Base-by-base conservation (phyloP, 2,113 vertebrate genomes). In the Nyctibius bracteatus region DNA sequence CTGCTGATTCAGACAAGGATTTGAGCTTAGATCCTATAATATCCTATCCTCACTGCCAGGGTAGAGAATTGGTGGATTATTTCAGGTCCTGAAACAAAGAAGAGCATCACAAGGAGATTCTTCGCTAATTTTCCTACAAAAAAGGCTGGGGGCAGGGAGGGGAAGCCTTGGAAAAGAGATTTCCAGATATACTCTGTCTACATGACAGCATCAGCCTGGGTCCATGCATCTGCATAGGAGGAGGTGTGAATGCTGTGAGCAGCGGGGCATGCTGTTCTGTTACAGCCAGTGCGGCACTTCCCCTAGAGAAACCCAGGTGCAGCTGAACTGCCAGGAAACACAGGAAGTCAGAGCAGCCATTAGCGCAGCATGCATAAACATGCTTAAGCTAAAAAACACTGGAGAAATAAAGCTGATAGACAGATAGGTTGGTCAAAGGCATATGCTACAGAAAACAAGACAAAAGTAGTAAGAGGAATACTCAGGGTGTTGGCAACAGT, bases 201-300 rank as follows among this genome's bases (percentile, higher is more conserved):
- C 5, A 9, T 8, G 12, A 31, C 17, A 75, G 21, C 33, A 31
- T n/a, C 19, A 46, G 17, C n/a, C 72, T n/a, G 47, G 12, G 13
- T 54, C 9, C 4, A 0, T 3, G 9, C 0, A 3, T 0, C 1
- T 11, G 8, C 1, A 0, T 6, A 1, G 7, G 18, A 44, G 41
- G 51, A 85, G 66, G 33, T 61, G 30, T 16, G 67, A 63, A 22
- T 1, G 0, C 43, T 63, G 37, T n/a, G 47, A 49, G 20, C 12
- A 9, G 5, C 8, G 12, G 37, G 55, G 8, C 14, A 3, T 3
- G 19, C 8, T n/a, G 54, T 43, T 84, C 54, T 72, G 57, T 22
- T 25, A 27, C 2, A 0, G 22, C 15, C 6, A 3, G 51, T n/a
- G 8, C 2, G 11, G 14, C 0, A 7, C 17, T 84, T 83, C 39